Evolutionary conservation across 2,888 invertebrate species (phyloP), one percentile per base, ranked within the genome.

Genomic region (Rhogogaster chlorosoma): DNA sequence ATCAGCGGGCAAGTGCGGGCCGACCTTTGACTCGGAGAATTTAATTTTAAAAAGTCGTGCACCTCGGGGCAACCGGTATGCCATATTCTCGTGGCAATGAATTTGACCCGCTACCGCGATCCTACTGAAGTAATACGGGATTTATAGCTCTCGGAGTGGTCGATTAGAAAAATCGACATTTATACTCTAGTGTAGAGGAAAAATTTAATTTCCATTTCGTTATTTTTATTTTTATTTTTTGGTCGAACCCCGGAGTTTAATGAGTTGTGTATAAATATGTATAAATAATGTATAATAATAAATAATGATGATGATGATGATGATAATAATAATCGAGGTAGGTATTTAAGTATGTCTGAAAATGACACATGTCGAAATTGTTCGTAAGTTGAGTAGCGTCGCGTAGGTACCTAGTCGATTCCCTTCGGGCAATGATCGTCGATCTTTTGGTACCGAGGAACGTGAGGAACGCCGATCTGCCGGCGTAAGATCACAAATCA

Each of bases 1-100:
- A 73, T 84, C 84, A 32, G 49, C 64, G 29, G 83, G 45, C 45
- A 71, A 83, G 80, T 67, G 83, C 83, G 71, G 67, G 49, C 10
- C 70, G 89, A 89, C 88, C 88, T 86, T 87, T 88, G 89, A 88
- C 88, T 88, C 84, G 84, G 83, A 85, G 88, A 89, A 88, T 88
- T 88, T 88, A 86, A 87, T 88, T 88, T 87, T 83, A 89, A 88
- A 89, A 88, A 89, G 86, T 88, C 87, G 88, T 89, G 88, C 89
- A 87, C 86, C 85, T 57, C 82, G 85, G 85, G 85, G 85, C 84
- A 87, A 88, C 87, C 87, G 86, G 87, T 87, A 87, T 84, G 85
- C 85, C 87, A 85, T 38, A 61, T 61, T 15, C 22, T 38, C 9
- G 29, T 57, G 80, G 36, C 61, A 49, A 80, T 80, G 42, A 73